Conservation (phyloP, 2,113 vertebrate species). For the Chunga burmeisteri region DNA sequence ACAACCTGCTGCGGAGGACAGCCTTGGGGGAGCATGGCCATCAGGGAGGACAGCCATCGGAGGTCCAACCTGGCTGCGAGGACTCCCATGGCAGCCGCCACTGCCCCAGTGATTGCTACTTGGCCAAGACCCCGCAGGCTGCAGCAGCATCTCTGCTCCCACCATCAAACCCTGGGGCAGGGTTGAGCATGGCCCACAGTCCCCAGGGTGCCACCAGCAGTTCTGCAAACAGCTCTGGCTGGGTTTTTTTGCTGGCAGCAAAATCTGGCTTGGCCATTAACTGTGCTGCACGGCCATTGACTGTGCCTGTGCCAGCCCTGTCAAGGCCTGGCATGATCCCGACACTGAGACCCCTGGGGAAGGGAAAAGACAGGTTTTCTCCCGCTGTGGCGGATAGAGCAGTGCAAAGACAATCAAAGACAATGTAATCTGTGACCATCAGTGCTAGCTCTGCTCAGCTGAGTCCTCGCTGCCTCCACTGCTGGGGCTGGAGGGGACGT, state of each 20-base stretch:
- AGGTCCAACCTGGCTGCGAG: not conserved
- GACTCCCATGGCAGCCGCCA: not conserved
- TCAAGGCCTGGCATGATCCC: not conserved
- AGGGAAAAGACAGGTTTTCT: not conserved
- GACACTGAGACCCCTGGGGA: rapidly evolving
- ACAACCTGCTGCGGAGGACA: not conserved
- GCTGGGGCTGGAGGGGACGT: not conserved
- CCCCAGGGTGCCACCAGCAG: not conserved
- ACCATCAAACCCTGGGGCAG: not conserved
- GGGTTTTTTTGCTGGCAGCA: not conserved
- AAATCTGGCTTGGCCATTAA: not conserved
- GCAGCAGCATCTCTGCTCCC: not conserved
- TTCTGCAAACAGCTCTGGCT: not conserved
- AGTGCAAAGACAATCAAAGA: not conserved
- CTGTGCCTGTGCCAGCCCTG: not conserved
- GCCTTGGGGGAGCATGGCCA: not conserved
- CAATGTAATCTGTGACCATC: rapidly evolving
- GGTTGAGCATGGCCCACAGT: rapidly evolving
- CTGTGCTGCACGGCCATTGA: not conserved
- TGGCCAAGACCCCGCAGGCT: not conserved
- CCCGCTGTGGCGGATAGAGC: rapidly evolving
- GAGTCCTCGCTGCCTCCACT: not conserved
- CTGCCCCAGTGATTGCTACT: not conserved
- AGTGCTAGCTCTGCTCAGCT: not conserved
- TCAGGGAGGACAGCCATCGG: rapidly evolving